Evolutionary conservation across 1,140 invertebrate species (phyloP), one percentile per base, ranked within the genome.

Genomic region (Rhagoletis pomonella): DNA sequence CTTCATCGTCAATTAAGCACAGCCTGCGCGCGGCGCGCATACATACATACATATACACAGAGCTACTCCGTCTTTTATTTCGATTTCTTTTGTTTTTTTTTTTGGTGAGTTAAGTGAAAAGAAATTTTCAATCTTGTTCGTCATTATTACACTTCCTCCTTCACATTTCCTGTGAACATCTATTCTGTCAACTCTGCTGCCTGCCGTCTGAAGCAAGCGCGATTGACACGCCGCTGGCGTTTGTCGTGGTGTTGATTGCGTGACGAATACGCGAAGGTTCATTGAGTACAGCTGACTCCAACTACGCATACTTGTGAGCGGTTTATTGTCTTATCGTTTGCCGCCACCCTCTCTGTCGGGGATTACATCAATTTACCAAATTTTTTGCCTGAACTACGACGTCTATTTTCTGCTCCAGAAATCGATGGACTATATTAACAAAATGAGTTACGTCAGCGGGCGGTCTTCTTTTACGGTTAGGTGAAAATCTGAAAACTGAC

Each of bases 1-100:
- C 87, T 86, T 88, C 73, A 85, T 87, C 73, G 84, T 88, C 88
- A 88, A 88, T 88, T 88, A 88, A 87, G 86, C 81, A 86, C 85
- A 59, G 44, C 14, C 14, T 42, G 64, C 14, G 60, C 14, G 17
- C 9, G 12, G 67, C 73, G 2, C 7, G 10, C n/a, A 47, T 81
- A 55, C n/a, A 81, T 19, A 9, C 7, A 3, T n/a, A 77, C n/a
- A 19, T 17, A 19, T 50, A 19, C 3, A 47, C 17, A 67, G 60
- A 55, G 12, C 9, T 58, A 60, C 19, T 55, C 64, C 60, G 50
- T 65, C 58, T 58, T 42, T 73, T 69, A 29, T 29, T 86, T 42
- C 58, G 19, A 69, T 58, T 87, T 86, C 44, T 77, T 86, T 88
- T 77, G 29, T 29, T 60, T 85, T 39, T 65, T 84, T 84, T 86